Evolutionary conservation across 2,113 vertebrate genomes (phyloP).

Genomic region (Seriola aureovittata): DNA sequence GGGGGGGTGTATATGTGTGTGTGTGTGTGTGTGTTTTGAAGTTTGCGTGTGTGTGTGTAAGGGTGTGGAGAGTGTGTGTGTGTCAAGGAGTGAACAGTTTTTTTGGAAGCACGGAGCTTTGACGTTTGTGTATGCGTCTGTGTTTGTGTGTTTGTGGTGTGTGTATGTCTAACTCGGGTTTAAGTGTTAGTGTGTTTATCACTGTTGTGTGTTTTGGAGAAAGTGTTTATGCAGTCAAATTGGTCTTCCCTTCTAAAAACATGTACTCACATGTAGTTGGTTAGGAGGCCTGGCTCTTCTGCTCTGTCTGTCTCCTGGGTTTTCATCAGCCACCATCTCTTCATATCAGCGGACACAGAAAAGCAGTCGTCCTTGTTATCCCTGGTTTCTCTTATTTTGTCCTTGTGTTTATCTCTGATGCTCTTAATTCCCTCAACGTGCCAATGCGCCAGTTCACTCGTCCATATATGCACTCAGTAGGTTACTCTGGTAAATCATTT

Average conservation of each 20-base stretch:
- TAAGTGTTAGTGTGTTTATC: slow-evolving; percentile 67
- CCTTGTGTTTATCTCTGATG: not conserved
- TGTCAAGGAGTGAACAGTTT: slow-evolving; percentile 33
- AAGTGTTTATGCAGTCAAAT: slow-evolving; percentile 66
- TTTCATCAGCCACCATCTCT: slow-evolving; percentile 21
- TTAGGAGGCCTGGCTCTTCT: slow-evolving; percentile 25
- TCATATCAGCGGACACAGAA: slow-evolving; percentile 19
- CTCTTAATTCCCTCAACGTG: too few species aligned
- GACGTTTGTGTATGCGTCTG: slow-evolving; percentile 35
- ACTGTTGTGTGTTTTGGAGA: slow-evolving; percentile 57
- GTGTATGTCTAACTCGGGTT: slow-evolving; percentile 41
- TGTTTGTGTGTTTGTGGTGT: slow-evolving; percentile 32
- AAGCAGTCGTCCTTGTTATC: not conserved
- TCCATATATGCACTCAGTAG: not conserved
- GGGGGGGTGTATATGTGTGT: slow-evolving; percentile 21
- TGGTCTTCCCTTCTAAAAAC: slow-evolving; percentile 43
- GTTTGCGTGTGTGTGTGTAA: slow-evolving; percentile 8
- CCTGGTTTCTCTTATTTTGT: not conserved
- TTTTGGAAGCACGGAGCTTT: slow-evolving; percentile 46
- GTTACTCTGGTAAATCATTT: not conserved
- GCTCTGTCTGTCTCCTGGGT: slow-evolving; percentile 13
- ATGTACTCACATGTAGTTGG: slow-evolving; percentile 41
- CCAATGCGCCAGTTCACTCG: too few species aligned
- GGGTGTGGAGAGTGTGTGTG: slow-evolving; percentile 25
- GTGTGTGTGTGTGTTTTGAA: slow-evolving; percentile 26